phyloP scores from a whole-genome alignment of 2,113 vertebrate species.

The Arenaria interpres region DNA sequence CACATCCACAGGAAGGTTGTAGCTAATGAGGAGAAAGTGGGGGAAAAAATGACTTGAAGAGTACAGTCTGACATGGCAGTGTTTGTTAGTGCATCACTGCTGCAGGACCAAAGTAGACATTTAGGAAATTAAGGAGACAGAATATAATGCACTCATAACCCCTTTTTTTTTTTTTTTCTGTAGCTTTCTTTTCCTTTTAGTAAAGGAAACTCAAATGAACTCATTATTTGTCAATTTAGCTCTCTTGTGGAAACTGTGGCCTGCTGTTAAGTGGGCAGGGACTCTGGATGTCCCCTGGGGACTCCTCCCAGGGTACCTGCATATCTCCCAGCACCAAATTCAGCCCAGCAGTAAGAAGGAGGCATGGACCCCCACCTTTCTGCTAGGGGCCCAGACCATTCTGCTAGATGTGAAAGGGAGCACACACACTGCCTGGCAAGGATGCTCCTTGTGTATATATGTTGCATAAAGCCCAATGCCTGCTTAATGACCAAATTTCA shows the following conservation, averaged over 20 bases:
- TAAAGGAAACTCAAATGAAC: background rate
- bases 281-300: rapidly evolving
- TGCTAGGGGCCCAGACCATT: background rate
- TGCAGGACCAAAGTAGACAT: background rate
- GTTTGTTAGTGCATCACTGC: background rate
- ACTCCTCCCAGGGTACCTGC: background rate
- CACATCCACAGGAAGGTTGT: background rate
- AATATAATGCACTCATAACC: background rate
- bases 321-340: background rate
- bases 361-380: background rate
- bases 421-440: background rate
- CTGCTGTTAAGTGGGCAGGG: background rate
- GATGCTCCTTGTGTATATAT: rapidly evolving
- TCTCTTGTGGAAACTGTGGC: background rate
- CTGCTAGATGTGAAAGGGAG: background rate
- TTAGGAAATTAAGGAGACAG: background rate
- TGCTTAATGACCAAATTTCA: background rate
- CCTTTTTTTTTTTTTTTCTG: background rate
- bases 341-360: background rate
- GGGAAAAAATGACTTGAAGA: background rate
- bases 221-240: background rate
- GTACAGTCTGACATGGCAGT: background rate
- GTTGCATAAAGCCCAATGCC: background rate
- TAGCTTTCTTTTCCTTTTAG: background rate
- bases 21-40: background rate